Evolutionary conservation across 2,888 invertebrate genomes (phyloP).

Genomic region (Neoitamus cyanurus): DNA sequence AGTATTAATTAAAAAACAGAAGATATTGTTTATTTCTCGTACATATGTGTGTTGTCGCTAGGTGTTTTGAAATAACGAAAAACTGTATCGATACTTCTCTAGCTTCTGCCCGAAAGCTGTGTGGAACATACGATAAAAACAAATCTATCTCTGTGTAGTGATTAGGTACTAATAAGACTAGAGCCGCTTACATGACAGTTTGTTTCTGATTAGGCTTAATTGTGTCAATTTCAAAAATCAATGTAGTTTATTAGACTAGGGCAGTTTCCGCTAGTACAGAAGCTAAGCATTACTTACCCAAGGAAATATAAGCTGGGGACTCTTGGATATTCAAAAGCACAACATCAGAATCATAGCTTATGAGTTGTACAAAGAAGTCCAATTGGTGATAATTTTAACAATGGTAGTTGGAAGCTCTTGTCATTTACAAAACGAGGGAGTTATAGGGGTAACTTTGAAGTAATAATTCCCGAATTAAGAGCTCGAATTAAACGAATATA

Average conservation of each 20-base stretch:
- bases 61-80: slow-evolving; percentile 24
- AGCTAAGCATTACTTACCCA: neutral
- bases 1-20: neutral
- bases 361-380: neutral
- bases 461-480: neutral
- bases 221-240: slow-evolving; percentile 34
- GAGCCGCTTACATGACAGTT: slow-evolving; percentile 13
- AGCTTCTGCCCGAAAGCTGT: neutral
- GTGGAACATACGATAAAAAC: neutral
- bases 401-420: neutral
- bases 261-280: neutral
- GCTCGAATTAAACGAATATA: slow-evolving; percentile 10
- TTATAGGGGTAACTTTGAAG: neutral
- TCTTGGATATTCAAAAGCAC: neutral
- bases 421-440: neutral
- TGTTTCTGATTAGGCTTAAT: slow-evolving; percentile 27
- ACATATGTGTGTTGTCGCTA: slow-evolving; percentile 20
- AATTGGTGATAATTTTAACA: neutral
- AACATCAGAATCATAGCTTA: neutral
- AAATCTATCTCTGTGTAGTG: slow-evolving; percentile 36
- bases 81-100: neutral
- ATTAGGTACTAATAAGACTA: slow-evolving; percentile 1
- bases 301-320: neutral
- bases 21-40: neutral
- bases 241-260: neutral